A percentile compares a stretch with the other conserved stretches of the same genome.
These are phyloP conservation scores for Melanotaenia boesemani DNA, from an alignment of 2,797 vertebrate genomes.

Conservation along the genomic window DNA sequence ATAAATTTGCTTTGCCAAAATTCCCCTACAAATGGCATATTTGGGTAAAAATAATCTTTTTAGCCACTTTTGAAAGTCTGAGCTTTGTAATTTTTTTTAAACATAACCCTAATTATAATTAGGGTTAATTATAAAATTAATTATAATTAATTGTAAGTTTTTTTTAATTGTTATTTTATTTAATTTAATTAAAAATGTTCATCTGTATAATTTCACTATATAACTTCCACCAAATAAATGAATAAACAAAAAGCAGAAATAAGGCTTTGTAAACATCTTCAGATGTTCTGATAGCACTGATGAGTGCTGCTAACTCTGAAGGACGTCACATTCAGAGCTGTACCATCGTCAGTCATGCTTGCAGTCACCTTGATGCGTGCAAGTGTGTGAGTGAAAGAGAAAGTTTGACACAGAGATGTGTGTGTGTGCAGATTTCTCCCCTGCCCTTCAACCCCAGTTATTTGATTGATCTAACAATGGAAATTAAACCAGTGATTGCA, in stretches of 20 bases:
- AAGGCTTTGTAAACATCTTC: constrained; percentile 11
- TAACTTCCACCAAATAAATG: too few species aligned
- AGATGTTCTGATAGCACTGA: constrained; percentile 6
- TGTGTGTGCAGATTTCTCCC: constrained; percentile 13
- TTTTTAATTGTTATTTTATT: constrained; percentile 1
- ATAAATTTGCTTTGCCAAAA: neutral
- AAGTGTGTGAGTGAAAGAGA: neutral
- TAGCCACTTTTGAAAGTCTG: neutral
- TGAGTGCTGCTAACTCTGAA: constrained; percentile 1
- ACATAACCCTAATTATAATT: neutral
- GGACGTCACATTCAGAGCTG: constrained; percentile 17
- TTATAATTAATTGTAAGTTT: neutral
- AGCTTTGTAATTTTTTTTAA: neutral
- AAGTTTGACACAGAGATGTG: constrained; percentile 4
- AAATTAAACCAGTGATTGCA: constrained; percentile 53
- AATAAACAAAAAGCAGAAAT: neutral
- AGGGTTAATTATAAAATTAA: too few species aligned
- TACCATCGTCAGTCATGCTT: constrained; percentile 13
- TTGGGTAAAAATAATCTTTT: neutral
- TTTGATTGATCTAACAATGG: constrained; percentile 57
- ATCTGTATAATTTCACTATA: too few species aligned
- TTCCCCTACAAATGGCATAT: neutral
- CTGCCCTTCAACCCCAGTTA: constrained; percentile 63
- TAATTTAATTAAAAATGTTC: constrained; percentile 1
- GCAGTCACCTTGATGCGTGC: constrained; percentile 26